These are phyloP conservation scores for Heliconius erato DNA, from an alignment of 2,888 invertebrate genomes.

Conservation along the genomic window DNA sequence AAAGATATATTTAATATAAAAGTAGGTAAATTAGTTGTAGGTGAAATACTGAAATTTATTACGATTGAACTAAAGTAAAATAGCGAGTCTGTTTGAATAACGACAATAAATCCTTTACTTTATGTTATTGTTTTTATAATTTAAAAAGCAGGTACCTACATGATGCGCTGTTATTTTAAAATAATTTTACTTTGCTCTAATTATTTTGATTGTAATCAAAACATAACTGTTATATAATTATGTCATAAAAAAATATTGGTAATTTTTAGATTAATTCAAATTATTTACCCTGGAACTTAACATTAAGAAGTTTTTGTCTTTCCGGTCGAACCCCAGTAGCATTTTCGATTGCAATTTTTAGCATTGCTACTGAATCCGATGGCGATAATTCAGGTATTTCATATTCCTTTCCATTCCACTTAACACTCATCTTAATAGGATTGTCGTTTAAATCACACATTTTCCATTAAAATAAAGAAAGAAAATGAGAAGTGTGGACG, in stretches of 20 bases:
- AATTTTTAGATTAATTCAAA: neutral
- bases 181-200: neutral
- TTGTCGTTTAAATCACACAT: constrained; percentile 83
- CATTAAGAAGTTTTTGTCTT: constrained; percentile 96
- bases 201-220: neutral
- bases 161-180: neutral
- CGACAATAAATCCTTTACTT: neutral
- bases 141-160: neutral
- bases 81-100: no score
- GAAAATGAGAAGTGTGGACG: constrained; percentile 43
- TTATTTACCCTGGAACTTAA: constrained; percentile 94
- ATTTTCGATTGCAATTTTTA: constrained; percentile 94
- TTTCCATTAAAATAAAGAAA: constrained; percentile 64
- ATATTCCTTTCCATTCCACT: constrained; percentile 97
- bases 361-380: constrained; percentile 91
- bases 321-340: constrained; percentile 96
- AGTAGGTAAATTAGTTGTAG: no score
- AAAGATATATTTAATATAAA: no score
- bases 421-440: constrained; percentile 88
- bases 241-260: neutral
- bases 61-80: no score
- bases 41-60: no score
- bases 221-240: neutral
- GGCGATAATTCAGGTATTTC: constrained; percentile 90
- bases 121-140: constrained; percentile 1